Evolutionary conservation across 2,113 vertebrate genomes (phyloP).

Genomic region (Alosa alosa): DNA sequence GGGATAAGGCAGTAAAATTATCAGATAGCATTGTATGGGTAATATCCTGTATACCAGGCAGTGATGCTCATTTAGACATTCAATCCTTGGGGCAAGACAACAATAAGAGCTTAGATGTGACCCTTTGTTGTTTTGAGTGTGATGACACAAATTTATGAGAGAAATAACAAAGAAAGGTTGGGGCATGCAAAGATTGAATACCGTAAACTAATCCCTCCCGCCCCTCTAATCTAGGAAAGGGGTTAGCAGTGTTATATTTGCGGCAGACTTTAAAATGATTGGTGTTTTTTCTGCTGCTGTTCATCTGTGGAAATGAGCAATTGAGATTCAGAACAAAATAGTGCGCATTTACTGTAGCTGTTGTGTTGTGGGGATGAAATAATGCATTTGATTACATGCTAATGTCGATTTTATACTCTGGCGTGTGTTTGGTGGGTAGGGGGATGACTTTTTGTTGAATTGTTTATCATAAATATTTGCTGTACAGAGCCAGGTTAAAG

Average conservation of each 20-base stretch:
- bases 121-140: conserved; percentile 9
- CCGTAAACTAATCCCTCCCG: conserved; percentile 17
- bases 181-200: conserved; percentile 35
- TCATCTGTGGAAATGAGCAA: conserved; percentile 13
- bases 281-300: conserved; percentile 21
- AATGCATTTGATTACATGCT: conserved; percentile 28
- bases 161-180: conserved; percentile 1
- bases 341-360: neutral
- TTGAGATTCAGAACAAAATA: conserved; percentile 6
- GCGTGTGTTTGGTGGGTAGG: neutral
- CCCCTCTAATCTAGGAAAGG: conserved; percentile 27
- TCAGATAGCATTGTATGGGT: conserved; percentile 28
- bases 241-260: conserved; percentile 29
- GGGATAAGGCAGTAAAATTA: conserved; percentile 35
- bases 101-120: conserved; percentile 34
- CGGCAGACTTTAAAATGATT: conserved; percentile 32
- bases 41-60: conserved; percentile 20
- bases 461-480: conserved; percentile 22
- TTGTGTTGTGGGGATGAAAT: conserved; percentile 22
- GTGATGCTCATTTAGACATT: conserved; percentile 15
- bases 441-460: neutral
- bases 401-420: conserved; percentile 23
- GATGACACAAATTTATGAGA: conserved; percentile 10
- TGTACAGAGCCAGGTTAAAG: neutral
- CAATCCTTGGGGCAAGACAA: conserved; percentile 16